Base-by-base conservation (phyloP, 2,888 invertebrate species). In the Eulithis prunata region DNA sequence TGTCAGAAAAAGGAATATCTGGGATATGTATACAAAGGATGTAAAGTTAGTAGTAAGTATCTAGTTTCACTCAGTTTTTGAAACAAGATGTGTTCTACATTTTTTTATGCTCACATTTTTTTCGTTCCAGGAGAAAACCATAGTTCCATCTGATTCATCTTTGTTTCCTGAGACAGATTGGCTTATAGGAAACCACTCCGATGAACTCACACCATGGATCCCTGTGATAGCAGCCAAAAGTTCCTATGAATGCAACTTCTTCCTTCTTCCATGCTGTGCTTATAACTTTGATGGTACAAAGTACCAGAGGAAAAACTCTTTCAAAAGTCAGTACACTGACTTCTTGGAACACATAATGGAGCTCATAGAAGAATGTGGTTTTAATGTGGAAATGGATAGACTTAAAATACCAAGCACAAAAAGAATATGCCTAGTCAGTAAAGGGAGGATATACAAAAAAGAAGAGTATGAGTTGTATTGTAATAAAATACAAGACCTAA, bases 141-240 rank as follows among this genome's bases (percentile, higher is more conserved):
- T 98, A 62, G 94, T 94, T 65, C 97, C 97, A 56, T 95, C 96
- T 10, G 94, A 95, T 70, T 83, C 94, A 58, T 94, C 94, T 69
- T 81, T 94, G 52, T 97, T 96, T 79, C 95, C 96, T 8, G 94
- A 95, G n/a, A 94, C 94, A 38, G 97, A 98, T 80, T 99, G 99
- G 98, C 90, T 99, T 58, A 98, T 99, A 83, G 99, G 99, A 59
- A 99, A 99, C 89, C 99, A 99, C 93, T 98, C 99, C 12, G 99
- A 99, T 93, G 99, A 99, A 86, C 90, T 99, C n/a, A 99, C 99
- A 8, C 99, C 99, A 0, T 99, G 99, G 99, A 96, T 99, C 78
- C 98, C 99, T 21, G 96, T 99, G 0, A 95, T 99, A 76, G 96
- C 99, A 36, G 95, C 97, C 0, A 94, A 94, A 64, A 96, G 96